Evolutionary conservation across 2,888 invertebrate species (phyloP).

Genomic region (Drosophila greeni): DNA sequence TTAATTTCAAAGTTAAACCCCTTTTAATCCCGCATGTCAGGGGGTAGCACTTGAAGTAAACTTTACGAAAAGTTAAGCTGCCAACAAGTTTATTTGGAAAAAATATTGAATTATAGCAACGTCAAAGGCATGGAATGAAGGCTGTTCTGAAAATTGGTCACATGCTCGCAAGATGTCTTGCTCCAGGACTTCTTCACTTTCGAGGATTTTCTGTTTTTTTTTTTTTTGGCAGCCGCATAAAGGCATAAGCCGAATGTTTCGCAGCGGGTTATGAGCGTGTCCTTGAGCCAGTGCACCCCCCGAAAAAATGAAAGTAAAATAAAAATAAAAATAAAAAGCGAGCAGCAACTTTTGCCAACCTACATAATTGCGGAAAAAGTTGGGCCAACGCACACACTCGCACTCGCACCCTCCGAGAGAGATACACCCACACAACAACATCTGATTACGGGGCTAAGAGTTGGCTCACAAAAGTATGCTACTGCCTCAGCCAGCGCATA

Average conservation of each 20-base stretch:
- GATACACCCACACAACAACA: slow-evolving; percentile 25
- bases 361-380: slow-evolving; percentile 71
- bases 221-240: slow-evolving; percentile 52
- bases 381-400: slow-evolving; percentile 42
- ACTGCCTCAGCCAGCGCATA: slow-evolving; percentile 66
- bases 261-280: slow-evolving; percentile 41
- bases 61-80: slow-evolving; percentile 69
- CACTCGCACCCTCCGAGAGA: slow-evolving; percentile 4
- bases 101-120: slow-evolving; percentile 72
- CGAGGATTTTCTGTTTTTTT: background rate
- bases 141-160: slow-evolving; percentile 33
- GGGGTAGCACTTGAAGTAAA: slow-evolving; percentile 22
- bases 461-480: slow-evolving; percentile 66
- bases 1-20: background rate
- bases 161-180: slow-evolving; percentile 37
- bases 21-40: background rate
- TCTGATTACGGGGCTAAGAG: slow-evolving; percentile 45
- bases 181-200: background rate
- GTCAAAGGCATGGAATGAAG: slow-evolving; percentile 43
- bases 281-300: slow-evolving; percentile 49
- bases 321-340: slow-evolving; percentile 58
- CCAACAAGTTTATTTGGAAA: slow-evolving; percentile 72
- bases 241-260: slow-evolving; percentile 62
- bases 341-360: slow-evolving; percentile 66
- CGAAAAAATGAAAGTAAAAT: slow-evolving; percentile 30